Conservation (phyloP, 2,797 vertebrate genomes). For the Crotalus adamanteus region DNA sequence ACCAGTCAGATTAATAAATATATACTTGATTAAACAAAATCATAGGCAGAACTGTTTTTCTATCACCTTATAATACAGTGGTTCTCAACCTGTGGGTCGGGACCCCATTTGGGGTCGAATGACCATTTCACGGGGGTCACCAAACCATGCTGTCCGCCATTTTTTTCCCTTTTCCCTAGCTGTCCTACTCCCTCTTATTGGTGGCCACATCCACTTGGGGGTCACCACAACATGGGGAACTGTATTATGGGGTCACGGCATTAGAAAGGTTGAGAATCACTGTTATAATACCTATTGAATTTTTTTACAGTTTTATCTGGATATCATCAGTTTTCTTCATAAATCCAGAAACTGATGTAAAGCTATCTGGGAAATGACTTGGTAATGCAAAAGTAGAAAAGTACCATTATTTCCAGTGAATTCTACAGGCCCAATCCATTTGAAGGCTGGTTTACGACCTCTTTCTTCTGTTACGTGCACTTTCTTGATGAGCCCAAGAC, state of each 20-base stretch:
- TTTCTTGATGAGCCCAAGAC: constrained; percentile 88
- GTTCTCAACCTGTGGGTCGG: no score
- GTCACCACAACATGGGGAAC: no score
- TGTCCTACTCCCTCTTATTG: no score
- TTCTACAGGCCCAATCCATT: constrained; percentile 88
- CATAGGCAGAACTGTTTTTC: background rate
- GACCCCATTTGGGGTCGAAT: no score
- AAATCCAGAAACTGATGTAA: background rate
- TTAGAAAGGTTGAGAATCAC: no score
- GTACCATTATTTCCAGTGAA: constrained; percentile 74
- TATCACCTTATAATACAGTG: background rate
- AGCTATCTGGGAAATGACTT: background rate
- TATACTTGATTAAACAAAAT: background rate
- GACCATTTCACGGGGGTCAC: no score
- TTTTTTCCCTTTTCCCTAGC: no score
- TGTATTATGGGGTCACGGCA: no score
- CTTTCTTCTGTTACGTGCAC: constrained; percentile 86
- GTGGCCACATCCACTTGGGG: no score
- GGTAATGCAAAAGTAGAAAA: constrained; percentile 2
- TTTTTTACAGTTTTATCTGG: background rate
- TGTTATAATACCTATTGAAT: background rate
- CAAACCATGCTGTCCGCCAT: no score
- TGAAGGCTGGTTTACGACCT: constrained; percentile 90
- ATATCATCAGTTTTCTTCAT: background rate
- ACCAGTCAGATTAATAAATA: background rate